Evolutionary conservation across 2,113 vertebrate genomes (phyloP), one percentile per base, ranked within the genome.

Genomic region (Scatophagus argus): DNA sequence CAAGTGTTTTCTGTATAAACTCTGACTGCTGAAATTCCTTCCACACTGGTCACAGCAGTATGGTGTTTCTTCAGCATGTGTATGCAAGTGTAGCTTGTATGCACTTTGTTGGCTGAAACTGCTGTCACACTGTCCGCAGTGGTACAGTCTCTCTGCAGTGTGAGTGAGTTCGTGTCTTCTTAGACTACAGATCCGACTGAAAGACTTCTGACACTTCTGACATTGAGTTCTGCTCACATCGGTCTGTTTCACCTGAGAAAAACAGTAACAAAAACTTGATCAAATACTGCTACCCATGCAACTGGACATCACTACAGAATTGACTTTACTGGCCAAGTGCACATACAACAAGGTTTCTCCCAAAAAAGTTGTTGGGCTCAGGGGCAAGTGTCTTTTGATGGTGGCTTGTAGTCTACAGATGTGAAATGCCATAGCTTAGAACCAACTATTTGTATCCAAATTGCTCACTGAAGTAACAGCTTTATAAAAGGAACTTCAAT

Each of bases 111-210:
- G 38, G 32, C 63, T 65, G 39, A 83, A 80, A 36, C 27, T 74
- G 52, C n/a, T 74, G 9, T 31, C 81, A 49, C 85, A 87, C 9
- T 54, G 52, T 25, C 77, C 73, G 56, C 81, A 87, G 59, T 56
- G 46, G 31, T 61, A 56, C 2, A 56, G 39, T 56, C 77, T 23
- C 36, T 67, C 60, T 9, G 27, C 44, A 8, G 41, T 4, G 60
- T 87, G 85, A 17, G 25, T 78, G 29, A 70, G 21, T 51, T 83
- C 73, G 0, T 87, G 85, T 66, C 54, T 69, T 77, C 47, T 74
- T 6, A 87, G 69, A 44, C 68, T 74, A 39, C 85, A 83, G 5
- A 83, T 12, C 27, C 73, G 73, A 66, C 52, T 70, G 34, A 81
- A 87, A 39, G 49, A 61, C 36, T 77, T 81, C 9, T n/a, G 72